phyloP scores from a whole-genome alignment of 2,113 vertebrate species.

The Baryphthengus martii region DNA sequence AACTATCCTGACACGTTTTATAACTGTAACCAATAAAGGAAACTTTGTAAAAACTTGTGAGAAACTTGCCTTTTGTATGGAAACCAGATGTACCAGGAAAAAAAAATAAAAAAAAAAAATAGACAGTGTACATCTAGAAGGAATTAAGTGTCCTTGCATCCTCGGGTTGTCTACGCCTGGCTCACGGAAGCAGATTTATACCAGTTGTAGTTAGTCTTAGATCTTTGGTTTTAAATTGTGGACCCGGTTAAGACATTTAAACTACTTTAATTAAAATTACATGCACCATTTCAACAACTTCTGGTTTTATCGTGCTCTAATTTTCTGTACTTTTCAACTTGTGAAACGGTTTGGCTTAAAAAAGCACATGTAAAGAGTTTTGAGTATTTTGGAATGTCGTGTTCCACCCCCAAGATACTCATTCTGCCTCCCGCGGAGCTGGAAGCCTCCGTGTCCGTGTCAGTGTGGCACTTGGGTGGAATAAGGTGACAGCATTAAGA shows the following conservation, averaged over 20 bases:
- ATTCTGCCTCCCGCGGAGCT: not conserved
- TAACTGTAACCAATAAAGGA: slow-evolving; percentile 70
- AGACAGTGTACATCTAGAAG: not conserved
- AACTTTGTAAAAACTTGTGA: slow-evolving; percentile 36
- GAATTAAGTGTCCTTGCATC: not conserved
- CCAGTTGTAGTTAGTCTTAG: not conserved
- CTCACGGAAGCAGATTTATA: not conserved
- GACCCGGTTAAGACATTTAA: not conserved
- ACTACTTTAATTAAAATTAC: not conserved
- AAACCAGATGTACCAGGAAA: not conserved
- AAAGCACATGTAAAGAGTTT: not conserved
- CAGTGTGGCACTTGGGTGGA: not conserved
- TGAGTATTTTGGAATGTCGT: not conserved
- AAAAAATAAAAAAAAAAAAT: no score
- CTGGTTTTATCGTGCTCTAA: not conserved
- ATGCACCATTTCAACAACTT: not conserved
- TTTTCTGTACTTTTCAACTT: not conserved
- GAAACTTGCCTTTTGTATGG: slow-evolving; percentile 61
- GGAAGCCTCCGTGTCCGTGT: not conserved
- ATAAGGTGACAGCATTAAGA: no score
- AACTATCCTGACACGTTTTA: slow-evolving; percentile 23
- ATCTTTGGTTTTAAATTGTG: not conserved
- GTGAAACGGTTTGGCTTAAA: not conserved
- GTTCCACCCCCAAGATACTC: not conserved
- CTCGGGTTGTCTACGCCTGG: not conserved